These are phyloP conservation scores for Drymonia ruficornis DNA, from an alignment of 2,888 invertebrate species.

Conservation along the genomic window DNA sequence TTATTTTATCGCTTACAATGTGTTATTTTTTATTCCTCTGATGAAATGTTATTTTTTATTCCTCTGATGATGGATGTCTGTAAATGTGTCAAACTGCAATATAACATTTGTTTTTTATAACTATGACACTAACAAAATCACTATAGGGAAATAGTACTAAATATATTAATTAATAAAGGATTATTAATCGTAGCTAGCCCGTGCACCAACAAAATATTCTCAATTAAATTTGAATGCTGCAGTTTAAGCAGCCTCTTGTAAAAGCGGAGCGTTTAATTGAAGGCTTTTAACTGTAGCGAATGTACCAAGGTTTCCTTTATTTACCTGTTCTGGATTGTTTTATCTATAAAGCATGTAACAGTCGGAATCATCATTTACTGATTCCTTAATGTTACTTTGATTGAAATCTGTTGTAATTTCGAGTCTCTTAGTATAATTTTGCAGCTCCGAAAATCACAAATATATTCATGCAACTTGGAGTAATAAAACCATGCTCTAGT, in stretches of 20 bases:
- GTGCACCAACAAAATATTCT: conserved; percentile 16
- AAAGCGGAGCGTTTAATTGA: conserved; percentile 30
- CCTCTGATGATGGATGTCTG: neutral
- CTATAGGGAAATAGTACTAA: too few species aligned
- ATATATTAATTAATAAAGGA: too few species aligned
- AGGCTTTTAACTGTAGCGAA: conserved; percentile 25
- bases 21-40: neutral
- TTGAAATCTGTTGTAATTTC: too few species aligned
- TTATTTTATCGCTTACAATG: neutral
- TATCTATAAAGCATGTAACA: neutral
- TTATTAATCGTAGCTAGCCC: neutral
- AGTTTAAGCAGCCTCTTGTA: conserved; percentile 24
- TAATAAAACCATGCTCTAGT: conserved; percentile 36
- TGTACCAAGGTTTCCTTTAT: conserved; percentile 15
- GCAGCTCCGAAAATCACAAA: too few species aligned
- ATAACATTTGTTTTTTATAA: neutral
- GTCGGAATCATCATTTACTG: too few species aligned
- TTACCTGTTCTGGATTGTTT: conserved; percentile 11
- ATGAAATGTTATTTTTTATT: neutral
- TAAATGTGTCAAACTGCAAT: neutral
- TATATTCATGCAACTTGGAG: conserved; percentile 12
- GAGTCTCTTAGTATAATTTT: too few species aligned
- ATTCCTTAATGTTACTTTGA: too few species aligned
- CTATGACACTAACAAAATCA: too few species aligned
- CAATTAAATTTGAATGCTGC: conserved; percentile 22